Conservation (phyloP, 1,140 invertebrate genomes). For the Sycophila sp. region DNA sequence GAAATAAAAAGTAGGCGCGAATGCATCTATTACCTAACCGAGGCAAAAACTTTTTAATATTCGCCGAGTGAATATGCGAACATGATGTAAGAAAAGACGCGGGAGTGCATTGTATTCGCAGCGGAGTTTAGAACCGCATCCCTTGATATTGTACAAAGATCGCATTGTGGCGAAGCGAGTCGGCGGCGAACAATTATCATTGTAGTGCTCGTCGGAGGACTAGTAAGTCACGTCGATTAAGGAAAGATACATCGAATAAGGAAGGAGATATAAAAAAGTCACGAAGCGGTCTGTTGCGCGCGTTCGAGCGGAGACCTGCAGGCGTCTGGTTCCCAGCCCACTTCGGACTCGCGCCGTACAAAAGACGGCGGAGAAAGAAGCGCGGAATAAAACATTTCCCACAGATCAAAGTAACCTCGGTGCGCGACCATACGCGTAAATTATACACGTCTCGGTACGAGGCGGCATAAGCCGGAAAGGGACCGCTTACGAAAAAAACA, state of each 20-base stretch:
- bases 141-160: not conserved
- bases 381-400: constrained; percentile 50
- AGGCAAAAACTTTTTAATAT: too few relatives aligned
- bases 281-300: constrained; percentile 17
- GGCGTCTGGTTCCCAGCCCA: constrained; percentile 45
- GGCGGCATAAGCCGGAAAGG: constrained; percentile 49
- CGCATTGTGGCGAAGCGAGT: too few relatives aligned
- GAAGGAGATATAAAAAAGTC: not conserved
- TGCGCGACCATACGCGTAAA: constrained; percentile 36
- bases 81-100: not conserved
- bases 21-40: too few relatives aligned
- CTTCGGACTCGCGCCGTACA: constrained; percentile 22
- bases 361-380: not conserved
- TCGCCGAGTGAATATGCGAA: not conserved
- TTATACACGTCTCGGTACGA: constrained; percentile 23
- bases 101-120: not conserved
- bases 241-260: constrained; percentile 21
- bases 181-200: not conserved
- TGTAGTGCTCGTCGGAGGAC: not conserved
- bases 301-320: too few relatives aligned
- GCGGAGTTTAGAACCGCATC: not conserved
- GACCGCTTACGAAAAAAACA: constrained; percentile 43
- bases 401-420: constrained; percentile 45
- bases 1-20: too few relatives aligned
- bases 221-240: constrained; percentile 41